Percentiles rank a stretch among this genome's conserved stretches.
These are phyloP conservation scores for Caenorhabditis sp. DNA, from an alignment of 2,888 invertebrate species.

Conservation along the genomic window DNA sequence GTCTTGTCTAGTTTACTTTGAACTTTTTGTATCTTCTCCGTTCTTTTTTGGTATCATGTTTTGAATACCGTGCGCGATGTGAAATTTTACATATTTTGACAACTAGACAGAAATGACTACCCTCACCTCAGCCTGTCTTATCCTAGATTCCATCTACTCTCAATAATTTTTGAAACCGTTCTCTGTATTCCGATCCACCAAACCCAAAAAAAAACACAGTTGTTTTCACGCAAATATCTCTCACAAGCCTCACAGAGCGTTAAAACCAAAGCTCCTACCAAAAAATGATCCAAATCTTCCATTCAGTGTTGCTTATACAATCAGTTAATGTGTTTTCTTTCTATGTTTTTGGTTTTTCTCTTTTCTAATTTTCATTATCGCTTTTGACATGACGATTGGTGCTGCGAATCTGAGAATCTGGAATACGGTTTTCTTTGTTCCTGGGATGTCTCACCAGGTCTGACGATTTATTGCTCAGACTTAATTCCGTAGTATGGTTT, in stretches of 20 bases:
- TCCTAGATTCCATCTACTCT: background rate
- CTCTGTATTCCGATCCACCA: background rate
- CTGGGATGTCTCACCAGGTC: too few relatives aligned
- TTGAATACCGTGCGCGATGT: too few relatives aligned
- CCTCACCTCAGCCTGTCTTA: too few relatives aligned
- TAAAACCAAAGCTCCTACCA: slow-evolving; percentile 27
- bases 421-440: too few relatives aligned
- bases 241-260: too few relatives aligned
- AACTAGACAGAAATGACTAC: too few relatives aligned
- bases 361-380: background rate
- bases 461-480: background rate
- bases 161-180: slow-evolving; percentile 17
- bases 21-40: background rate
- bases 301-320: slow-evolving; percentile 17
- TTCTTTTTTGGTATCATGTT: too few relatives aligned
- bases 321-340: slow-evolving; percentile 37
- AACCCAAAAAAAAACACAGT: background rate
- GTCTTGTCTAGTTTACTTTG: background rate
- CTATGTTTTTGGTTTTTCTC: background rate
- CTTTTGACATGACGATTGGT: background rate
- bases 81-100: too few relatives aligned
- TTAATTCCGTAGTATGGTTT: background rate
- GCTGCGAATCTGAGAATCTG: too few relatives aligned
- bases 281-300: slow-evolving; percentile 27
- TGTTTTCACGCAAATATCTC: background rate